Evolutionary conservation across 2,888 invertebrate genomes (phyloP).

Genomic region (Mythimna vitellina): DNA sequence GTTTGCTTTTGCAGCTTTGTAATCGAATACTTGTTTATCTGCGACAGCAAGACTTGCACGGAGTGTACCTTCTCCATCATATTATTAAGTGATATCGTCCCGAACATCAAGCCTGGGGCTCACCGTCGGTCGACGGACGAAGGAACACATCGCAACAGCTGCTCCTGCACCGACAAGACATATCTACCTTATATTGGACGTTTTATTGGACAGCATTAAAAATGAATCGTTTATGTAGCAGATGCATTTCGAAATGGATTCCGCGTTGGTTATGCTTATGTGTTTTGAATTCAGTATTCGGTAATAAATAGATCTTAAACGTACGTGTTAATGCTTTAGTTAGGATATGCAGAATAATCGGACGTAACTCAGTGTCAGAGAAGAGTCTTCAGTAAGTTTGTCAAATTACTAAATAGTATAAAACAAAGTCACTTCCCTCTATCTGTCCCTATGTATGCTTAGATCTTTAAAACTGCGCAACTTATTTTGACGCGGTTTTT

Average conservation of each 20-base stretch:
- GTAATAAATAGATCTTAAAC: not conserved
- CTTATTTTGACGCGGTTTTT: no score
- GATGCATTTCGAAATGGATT: conserved; percentile 21
- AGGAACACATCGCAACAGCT: conserved; percentile 54
- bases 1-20: no score
- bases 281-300: not conserved
- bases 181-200: conserved; percentile 54
- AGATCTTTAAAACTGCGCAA: no score
- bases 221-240: conserved; percentile 44
- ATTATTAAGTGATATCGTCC: conserved; percentile 13
- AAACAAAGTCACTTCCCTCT: no score
- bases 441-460: no score
- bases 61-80: conserved; percentile 26
- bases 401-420: no score
- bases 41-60: not conserved
- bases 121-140: conserved; percentile 8
- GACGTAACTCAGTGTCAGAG: not conserved
- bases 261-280: not conserved
- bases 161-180: conserved; percentile 45
- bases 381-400: no score
- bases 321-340: no score
- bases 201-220: conserved; percentile 62
- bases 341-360: not conserved
- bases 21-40: not conserved
- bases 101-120: conserved; percentile 16